Percentiles rank a stretch among this genome's conserved stretches.
Evolutionary conservation across 2,888 invertebrate genomes (phyloP).

Genomic region (Scaptomyza caliginosa): DNA sequence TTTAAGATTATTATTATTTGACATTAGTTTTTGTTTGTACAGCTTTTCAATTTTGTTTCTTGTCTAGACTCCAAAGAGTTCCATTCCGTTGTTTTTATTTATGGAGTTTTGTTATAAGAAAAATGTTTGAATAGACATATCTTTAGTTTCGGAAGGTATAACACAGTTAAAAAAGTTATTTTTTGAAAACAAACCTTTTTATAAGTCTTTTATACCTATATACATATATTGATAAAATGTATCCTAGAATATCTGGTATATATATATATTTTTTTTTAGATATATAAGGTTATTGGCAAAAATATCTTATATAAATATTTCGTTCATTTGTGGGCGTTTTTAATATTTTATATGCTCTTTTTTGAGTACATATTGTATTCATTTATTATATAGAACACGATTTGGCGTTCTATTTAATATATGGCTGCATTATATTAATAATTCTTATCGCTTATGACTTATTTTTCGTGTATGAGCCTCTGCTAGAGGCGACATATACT

Average conservation of each 20-base stretch:
- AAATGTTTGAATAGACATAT: no score
- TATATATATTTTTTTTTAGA: neutral
- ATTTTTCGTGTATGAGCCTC: constrained; percentile 52
- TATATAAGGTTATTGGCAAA: no score
- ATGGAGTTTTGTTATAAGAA: no score
- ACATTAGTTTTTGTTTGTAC: neutral
- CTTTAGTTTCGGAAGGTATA: no score
- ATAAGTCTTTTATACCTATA: no score
- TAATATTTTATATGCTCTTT: neutral
- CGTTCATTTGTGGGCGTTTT: constrained; percentile 34
- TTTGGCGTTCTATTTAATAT: constrained; percentile 12
- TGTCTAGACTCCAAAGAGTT: no score
- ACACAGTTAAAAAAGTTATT: neutral
- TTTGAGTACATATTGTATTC: neutral
- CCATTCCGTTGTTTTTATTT: no score
- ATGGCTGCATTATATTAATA: constrained; percentile 2
- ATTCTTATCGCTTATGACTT: constrained; percentile 47
- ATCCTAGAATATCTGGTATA: no score
- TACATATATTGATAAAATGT: no score
- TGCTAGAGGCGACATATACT: constrained; percentile 27
- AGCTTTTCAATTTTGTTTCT: neutral
- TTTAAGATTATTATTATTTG: neutral
- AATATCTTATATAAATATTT: neutral
- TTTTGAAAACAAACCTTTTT: neutral
- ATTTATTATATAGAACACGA: constrained; percentile 2